A percentile compares a stretch with the other conserved stretches of the same genome.
Conservation (phyloP, 2,113 vertebrate species). For the Triplophysa tibetana region DNA sequence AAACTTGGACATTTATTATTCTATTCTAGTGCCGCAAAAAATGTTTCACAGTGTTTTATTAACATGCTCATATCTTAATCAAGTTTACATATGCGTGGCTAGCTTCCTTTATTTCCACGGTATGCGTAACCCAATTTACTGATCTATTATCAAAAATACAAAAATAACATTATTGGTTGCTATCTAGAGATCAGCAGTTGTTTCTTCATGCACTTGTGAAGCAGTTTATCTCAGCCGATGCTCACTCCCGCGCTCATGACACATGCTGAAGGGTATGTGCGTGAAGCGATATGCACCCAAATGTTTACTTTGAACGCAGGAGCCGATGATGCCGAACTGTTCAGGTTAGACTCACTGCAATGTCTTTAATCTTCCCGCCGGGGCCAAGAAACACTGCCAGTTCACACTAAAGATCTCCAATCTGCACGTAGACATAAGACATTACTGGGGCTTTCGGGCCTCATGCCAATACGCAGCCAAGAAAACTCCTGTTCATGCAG, state of each 20-base stretch:
- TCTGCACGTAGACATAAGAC: constrained; percentile 67
- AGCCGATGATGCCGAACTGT: constrained; percentile 61
- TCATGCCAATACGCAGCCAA: constrained; percentile 53
- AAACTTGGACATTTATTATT: no score
- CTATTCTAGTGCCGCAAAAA: no score
- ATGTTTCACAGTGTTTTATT: no score
- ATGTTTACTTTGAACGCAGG: constrained; percentile 60
- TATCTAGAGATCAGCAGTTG: constrained; percentile 34
- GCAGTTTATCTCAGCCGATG: constrained; percentile 26
- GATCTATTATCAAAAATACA: not conserved
- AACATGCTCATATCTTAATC: no score
- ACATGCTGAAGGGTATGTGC: constrained; percentile 46
- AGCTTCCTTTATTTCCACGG: no score
- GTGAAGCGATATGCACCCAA: constrained; percentile 47
- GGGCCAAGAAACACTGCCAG: constrained; percentile 40
- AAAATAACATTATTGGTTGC: not conserved
- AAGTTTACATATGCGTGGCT: no score
- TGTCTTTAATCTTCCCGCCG: constrained; percentile 57
- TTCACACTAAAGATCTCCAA: constrained; percentile 52
- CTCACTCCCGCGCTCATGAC: constrained; percentile 41
- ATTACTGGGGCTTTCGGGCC: constrained; percentile 47
- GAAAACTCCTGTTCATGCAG: constrained; percentile 61
- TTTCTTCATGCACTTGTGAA: constrained; percentile 21
- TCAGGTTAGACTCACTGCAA: constrained; percentile 63
- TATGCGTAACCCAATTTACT: no score